Percentiles rank a stretch among this genome's conserved stretches.
phyloP scores from a whole-genome alignment of 2,113 vertebrate genomes.

The Equus quagga region DNA sequence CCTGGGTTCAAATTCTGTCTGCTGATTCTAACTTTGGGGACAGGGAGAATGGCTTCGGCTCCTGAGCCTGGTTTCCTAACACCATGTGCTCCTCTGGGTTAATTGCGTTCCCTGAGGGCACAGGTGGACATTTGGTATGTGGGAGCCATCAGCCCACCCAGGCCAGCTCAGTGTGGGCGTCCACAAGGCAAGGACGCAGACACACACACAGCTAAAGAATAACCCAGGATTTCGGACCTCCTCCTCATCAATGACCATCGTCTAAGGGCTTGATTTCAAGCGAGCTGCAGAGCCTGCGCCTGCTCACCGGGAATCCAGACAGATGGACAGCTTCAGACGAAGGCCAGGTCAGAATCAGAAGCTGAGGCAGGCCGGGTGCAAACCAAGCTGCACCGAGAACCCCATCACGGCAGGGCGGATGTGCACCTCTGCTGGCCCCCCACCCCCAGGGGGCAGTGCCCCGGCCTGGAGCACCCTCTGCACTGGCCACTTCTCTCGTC shows the following conservation, averaged over 20 bases:
- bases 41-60: fast-evolving
- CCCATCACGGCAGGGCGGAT: fast-evolving
- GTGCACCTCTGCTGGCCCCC: fast-evolving
- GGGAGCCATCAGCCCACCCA: neutral
- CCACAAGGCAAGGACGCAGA: fast-evolving
- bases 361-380: fast-evolving
- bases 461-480: fast-evolving
- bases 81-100: fast-evolving
- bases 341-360: neutral
- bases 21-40: fast-evolving
- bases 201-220: fast-evolving
- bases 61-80: neutral
- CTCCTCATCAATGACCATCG: fast-evolving
- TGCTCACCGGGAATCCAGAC: fast-evolving
- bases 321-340: fast-evolving
- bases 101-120: fast-evolving
- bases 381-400: fast-evolving
- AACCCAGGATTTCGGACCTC: neutral
- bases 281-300: fast-evolving
- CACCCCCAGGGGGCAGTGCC: fast-evolving
- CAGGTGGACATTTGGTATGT: fast-evolving
- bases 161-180: fast-evolving
- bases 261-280: fast-evolving
- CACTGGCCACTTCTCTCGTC: fast-evolving
- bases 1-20: fast-evolving